phyloP scores from a whole-genome alignment of 2,888 invertebrate genomes.

The Acanthococcus lagerstroemiae region DNA sequence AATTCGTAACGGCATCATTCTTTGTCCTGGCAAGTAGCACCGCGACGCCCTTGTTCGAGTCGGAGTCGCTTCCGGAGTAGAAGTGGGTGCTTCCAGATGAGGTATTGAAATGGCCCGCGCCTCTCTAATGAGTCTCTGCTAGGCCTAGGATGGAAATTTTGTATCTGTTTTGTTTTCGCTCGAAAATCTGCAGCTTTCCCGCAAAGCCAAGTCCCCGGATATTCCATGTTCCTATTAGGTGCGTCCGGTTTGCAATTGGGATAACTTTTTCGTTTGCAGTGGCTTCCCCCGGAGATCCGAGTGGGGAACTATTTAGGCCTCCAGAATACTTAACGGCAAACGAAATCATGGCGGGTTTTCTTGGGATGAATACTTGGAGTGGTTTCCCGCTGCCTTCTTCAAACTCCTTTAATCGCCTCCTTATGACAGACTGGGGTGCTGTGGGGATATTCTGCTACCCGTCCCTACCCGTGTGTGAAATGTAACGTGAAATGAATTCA shows the following conservation, averaged over 20 bases:
- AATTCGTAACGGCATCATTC: neutral
- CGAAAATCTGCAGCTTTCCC: neutral
- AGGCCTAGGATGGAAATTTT: neutral
- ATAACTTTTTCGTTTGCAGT: neutral
- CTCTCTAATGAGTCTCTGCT: neutral
- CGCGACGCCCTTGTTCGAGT: neutral
- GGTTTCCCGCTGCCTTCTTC: neutral
- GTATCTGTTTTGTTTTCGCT: neutral
- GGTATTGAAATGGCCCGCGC: neutral
- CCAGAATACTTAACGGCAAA: neutral
- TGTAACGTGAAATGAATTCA: no score
- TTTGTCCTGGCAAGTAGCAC: neutral
- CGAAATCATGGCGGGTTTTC: neutral
- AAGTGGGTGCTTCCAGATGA: neutral
- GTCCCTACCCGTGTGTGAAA: no score
- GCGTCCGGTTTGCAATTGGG: neutral
- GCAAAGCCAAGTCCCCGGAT: neutral
- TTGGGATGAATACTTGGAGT: neutral
- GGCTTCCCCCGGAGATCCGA: neutral
- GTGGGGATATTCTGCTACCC: no score
- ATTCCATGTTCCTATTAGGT: neutral
- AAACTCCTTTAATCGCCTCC: no score
- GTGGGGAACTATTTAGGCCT: neutral
- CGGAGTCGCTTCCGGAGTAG: neutral
- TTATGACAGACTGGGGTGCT: no score